A percentile compares a stretch with the other conserved stretches of the same genome.
Evolutionary conservation across 1,140 invertebrate species (phyloP).

Genomic region (Drosophila guanche): DNA sequence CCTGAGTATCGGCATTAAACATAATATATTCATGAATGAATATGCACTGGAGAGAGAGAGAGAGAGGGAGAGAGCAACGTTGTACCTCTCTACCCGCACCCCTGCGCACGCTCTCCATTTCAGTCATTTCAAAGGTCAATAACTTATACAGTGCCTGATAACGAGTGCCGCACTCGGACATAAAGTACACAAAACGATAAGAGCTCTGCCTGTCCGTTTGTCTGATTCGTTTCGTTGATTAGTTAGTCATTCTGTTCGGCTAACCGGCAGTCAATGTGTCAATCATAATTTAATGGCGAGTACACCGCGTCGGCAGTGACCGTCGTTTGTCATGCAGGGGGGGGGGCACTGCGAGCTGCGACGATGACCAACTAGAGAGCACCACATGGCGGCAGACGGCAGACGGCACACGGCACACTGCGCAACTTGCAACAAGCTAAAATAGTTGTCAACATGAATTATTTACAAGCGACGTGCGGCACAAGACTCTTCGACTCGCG

Average conservation of each 20-base stretch:
- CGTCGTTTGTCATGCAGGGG: constrained; percentile 40
- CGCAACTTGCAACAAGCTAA: constrained; percentile 61
- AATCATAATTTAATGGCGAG: constrained; percentile 71
- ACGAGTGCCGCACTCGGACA: constrained; percentile 12
- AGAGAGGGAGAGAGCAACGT: too few species aligned
- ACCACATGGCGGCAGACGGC: too few species aligned
- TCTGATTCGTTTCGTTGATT: constrained; percentile 8
- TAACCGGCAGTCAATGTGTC: constrained; percentile 72
- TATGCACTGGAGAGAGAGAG: too few species aligned
- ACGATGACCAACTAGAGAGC: constrained; percentile 66
- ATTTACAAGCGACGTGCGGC: constrained; percentile 77
- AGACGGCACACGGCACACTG: too few species aligned
- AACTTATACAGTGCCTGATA: constrained; percentile 43
- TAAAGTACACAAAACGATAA: constrained; percentile 27
- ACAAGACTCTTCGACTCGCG: constrained; percentile 47
- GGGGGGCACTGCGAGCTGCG: too few species aligned
- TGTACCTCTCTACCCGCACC: neutral
- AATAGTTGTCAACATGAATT: constrained; percentile 82
- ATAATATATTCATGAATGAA: too few species aligned
- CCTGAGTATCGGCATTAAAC: too few species aligned
- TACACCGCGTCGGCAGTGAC: constrained; percentile 61
- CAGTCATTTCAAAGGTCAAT: constrained; percentile 47
- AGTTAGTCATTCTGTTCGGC: constrained; percentile 53
- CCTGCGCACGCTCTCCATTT: neutral
- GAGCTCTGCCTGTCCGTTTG: constrained; percentile 8